Evolutionary conservation across 2,888 invertebrate genomes (phyloP), one percentile per base, ranked within the genome.

Genomic region (Xylophagus ater): DNA sequence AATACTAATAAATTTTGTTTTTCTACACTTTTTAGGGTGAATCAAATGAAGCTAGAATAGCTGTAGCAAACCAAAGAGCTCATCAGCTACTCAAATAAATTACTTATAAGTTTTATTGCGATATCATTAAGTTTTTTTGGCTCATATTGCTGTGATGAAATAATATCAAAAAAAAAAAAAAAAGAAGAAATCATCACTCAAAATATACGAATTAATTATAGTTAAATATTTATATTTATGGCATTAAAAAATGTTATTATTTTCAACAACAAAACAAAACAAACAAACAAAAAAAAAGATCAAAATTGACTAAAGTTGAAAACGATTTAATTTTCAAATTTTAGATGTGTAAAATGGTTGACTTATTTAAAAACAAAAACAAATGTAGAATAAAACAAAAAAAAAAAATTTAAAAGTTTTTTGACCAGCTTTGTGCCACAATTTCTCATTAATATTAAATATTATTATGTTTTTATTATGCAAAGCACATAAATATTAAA

Each of bases 1-100:
- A n/a, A n/a, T n/a, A n/a, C n/a, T n/a, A n/a, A n/a, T n/a, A n/a
- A n/a, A n/a, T n/a, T n/a, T n/a, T n/a, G n/a, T n/a, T n/a, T n/a
- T n/a, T n/a, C n/a, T n/a, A n/a, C n/a, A n/a, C n/a, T n/a, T 37
- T 26, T 42, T 65, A 81, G 80, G 86, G 81, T 55, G 83, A 84
- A 70, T 87, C 92, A 55, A 94, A 94, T 71, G 88, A 90, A 73
- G 83, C 84, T 61, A 84, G 93, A 74, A 92, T 94, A 81, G 83
- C 83, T 67, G 84, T 88, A 67, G 94, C 94, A 63, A 96, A 96
- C 73, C 87, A 92, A 72, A 81, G 92, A 60, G 92, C 94, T 63
- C 88, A 89, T 72, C 92, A 93, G 71, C 82, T 96, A 63, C 82
- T 92, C 69, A 89, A 89, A 78, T 84, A 84, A 76, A 71, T 28